phyloP scores from a whole-genome alignment of 2,888 invertebrate species.

The Leptopilina syphax region DNA sequence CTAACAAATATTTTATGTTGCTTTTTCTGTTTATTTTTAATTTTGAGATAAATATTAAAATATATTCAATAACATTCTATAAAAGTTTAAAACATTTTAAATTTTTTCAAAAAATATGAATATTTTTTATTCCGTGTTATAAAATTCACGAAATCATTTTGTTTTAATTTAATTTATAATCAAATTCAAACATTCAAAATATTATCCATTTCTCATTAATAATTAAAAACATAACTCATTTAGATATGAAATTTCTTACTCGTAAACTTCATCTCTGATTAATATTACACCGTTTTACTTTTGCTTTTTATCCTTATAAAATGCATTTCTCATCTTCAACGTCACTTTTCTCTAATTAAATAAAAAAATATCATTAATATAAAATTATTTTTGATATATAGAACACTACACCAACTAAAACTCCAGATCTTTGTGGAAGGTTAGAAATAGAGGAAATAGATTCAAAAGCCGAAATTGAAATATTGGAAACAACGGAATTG shows the following conservation, averaged over 20 bases:
- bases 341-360: not conserved
- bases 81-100: no score
- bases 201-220: no score
- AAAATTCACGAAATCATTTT: no score
- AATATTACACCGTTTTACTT: not conserved
- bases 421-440: slow-evolving; percentile 61
- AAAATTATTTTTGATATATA: slow-evolving; percentile 45
- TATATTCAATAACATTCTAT: no score
- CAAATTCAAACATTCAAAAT: no score
- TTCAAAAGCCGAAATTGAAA: slow-evolving; percentile 63
- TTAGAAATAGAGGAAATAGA: slow-evolving; percentile 43
- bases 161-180: no score
- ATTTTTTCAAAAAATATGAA: no score
- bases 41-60: not conserved
- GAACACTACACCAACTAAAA: slow-evolving; percentile 65
- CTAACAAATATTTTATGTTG: not conserved
- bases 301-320: not conserved
- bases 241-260: not conserved
- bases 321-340: not conserved
- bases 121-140: no score
- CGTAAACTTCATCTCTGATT: not conserved
- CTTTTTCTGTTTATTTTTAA: not conserved
- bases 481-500: slow-evolving; percentile 45
- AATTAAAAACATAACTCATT: no score
- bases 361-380: not conserved